Conservation (phyloP, 1,140 invertebrate species). For the Idris sp. region DNA sequence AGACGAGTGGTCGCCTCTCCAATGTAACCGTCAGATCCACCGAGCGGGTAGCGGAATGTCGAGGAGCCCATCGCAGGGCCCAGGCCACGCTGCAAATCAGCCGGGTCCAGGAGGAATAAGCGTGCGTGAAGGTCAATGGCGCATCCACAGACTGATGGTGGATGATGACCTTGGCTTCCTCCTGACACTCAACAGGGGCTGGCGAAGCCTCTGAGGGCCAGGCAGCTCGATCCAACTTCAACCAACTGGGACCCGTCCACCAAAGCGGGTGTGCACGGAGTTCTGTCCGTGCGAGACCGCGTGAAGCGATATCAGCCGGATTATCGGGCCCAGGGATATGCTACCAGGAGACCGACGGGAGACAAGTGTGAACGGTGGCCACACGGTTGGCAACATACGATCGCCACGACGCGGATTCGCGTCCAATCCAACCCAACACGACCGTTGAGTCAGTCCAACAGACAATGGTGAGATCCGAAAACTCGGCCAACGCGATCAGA, state of each 20-base stretch:
- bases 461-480: neutral
- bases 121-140: no score
- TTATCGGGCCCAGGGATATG: neutral
- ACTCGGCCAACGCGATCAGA: conserved; percentile 1
- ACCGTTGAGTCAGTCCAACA: conserved; percentile 2
- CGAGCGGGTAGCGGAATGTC: no score
- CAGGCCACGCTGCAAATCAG: no score
- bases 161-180: no score
- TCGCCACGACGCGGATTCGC: neutral
- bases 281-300: neutral
- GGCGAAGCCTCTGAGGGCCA: no score
- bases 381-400: neutral
- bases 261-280: neutral
- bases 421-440: neutral
- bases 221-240: no score
- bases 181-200: no score
- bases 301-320: conserved; percentile 2
- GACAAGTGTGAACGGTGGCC: neutral
- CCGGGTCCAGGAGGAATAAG: no score
- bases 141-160: no score
- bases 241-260: neutral
- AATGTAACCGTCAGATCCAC: no score
- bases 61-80: no score
- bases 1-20: no score
- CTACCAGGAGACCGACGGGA: neutral